phyloP scores from a whole-genome alignment of 1,140 invertebrate species.

The Scaptomyza hsui region DNA sequence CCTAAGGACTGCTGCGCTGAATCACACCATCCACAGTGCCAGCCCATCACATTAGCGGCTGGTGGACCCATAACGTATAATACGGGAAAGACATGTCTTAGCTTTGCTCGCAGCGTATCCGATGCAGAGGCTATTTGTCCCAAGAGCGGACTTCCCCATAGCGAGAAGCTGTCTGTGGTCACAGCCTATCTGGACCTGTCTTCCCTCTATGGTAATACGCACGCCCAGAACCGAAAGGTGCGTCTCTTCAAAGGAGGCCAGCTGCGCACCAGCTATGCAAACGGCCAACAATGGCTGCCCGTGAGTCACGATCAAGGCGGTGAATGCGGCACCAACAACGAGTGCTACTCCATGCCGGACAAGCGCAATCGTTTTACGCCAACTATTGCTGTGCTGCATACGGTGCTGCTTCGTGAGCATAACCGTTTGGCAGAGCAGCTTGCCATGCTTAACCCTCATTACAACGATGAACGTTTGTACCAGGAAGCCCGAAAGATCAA shows the following conservation, averaged over 20 bases:
- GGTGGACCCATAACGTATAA: conserved; percentile 91
- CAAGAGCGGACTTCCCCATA: conserved; percentile 85
- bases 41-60: conserved; percentile 91
- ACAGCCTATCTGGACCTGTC: conserved; percentile 94
- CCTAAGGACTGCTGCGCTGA: conserved; percentile 84
- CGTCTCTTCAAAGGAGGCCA: conserved; percentile 88
- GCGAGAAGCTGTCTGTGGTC: conserved; percentile 91
- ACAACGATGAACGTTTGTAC: conserved; percentile 93
- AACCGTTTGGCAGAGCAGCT: conserved; percentile 93
- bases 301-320: conserved; percentile 87
- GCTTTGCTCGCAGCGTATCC: conserved; percentile 91
- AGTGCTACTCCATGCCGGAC: conserved; percentile 91
- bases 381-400: conserved; percentile 91
- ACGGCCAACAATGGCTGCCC: conserved; percentile 88
- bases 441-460: conserved; percentile 91
- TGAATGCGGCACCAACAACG: conserved; percentile 86
- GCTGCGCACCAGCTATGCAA: conserved; percentile 85
- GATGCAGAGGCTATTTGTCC: conserved; percentile 88
- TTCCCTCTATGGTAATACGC: conserved; percentile 91
- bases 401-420: conserved; percentile 93
- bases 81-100: conserved; percentile 88
- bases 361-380: conserved; percentile 93
- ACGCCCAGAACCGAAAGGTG: conserved; percentile 86
- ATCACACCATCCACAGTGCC: conserved; percentile 86
- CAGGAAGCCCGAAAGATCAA: conserved; percentile 93